A percentile compares a stretch with the other conserved stretches of the same genome.
phyloP scores from a whole-genome alignment of 2,113 vertebrate genomes.

The Benitochromis conjunctus region DNA sequence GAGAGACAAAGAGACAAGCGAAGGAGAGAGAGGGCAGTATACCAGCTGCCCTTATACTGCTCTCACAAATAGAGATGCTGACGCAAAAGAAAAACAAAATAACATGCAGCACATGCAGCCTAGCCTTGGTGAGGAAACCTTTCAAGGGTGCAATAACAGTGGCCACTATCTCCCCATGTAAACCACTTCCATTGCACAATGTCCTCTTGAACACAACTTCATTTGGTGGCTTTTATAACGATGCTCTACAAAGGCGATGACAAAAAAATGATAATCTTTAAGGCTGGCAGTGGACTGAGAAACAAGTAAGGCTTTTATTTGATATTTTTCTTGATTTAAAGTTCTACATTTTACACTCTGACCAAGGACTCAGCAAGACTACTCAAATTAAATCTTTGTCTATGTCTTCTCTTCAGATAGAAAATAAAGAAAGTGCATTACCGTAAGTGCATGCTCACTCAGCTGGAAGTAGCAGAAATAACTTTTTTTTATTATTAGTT shows the following conservation, averaged over 20 bases:
- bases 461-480: not conserved
- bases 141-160: slow-evolving; percentile 57
- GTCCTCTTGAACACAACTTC: not conserved
- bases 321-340: not conserved
- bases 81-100: slow-evolving; percentile 21
- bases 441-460: not conserved
- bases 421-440: not conserved
- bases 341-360: not conserved
- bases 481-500: not conserved
- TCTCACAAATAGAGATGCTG: not conserved
- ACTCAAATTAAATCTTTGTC: not conserved
- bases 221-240: not conserved
- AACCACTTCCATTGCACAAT: not conserved
- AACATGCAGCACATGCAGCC: not conserved
- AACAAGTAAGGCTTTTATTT: slow-evolving; percentile 39
- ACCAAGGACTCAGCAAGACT: not conserved
- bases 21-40: not conserved
- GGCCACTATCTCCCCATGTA: not conserved
- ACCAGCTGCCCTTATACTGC: slow-evolving; percentile 7
- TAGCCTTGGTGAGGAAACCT: slow-evolving; percentile 41
- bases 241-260: not conserved
- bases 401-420: not conserved
- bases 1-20: not conserved
- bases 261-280: not conserved
- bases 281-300: not conserved